phyloP scores from a whole-genome alignment of 2,888 invertebrate species.

The Phania funesta region DNA sequence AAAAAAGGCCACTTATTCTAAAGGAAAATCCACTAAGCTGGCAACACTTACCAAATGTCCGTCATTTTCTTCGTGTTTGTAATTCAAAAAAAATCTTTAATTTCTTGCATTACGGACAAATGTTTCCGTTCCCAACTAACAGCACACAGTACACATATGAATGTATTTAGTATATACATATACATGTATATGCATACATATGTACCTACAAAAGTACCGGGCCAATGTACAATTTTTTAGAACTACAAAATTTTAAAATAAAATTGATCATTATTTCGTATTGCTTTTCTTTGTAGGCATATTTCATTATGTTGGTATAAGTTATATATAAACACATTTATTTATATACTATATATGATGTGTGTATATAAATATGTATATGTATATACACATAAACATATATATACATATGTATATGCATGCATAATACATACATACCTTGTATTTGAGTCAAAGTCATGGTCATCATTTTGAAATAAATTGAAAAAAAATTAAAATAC shows the following conservation, averaged over 20 bases:
- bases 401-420: neutral
- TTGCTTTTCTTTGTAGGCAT: neutral
- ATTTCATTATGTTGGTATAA: no score
- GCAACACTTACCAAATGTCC: neutral
- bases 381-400: neutral
- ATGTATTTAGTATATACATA: no score
- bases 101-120: neutral
- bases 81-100: neutral
- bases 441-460: conserved; percentile 62
- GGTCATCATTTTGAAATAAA: conserved; percentile 60
- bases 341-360: neutral
- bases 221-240: neutral
- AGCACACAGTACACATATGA: neutral
- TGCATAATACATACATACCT: neutral
- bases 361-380: neutral
- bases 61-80: neutral
- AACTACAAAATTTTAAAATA: neutral
- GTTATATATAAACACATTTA: neutral
- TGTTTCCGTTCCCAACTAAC: neutral
- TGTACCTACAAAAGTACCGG: neutral
- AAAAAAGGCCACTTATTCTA: no score
- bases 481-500: conserved; percentile 2
- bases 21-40: no score
- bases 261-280: neutral
- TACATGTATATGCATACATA: no score